Evolutionary conservation across 2,113 vertebrate genomes (phyloP), one percentile per base, ranked within the genome.

Genomic region (Sminthopsis crassicaudata): DNA sequence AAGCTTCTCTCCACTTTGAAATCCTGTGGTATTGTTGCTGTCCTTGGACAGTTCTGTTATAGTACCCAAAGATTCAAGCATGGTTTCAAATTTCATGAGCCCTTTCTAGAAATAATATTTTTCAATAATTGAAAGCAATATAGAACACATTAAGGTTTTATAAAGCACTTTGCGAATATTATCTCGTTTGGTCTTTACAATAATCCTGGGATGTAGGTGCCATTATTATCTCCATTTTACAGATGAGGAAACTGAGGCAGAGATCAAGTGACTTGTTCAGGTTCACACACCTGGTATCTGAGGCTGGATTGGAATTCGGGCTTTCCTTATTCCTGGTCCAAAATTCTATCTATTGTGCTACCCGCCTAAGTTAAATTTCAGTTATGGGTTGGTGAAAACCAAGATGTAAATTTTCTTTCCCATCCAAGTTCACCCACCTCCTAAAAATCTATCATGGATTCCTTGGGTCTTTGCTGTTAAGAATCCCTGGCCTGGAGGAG

Each of bases 181-280:
- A 84, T 84, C 36, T 84, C 36, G 8, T 84, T 22, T 84, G 67
- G 42, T 42, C 36, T 19, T 84, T 16, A 84, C n/a, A 42, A 42
- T 84, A 42, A 84, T n/a, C 16, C 19, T 84, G 67, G 36, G 16
- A 42, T 0, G 6, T 84, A 42, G n/a, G n/a, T 84, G 36, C 19
- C 42, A 14, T 36, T 67, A 36, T 42, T 42, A 22, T 84, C 1
- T 26, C n/a, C n/a, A 42, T 84, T 84, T 42, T 84, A 84, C n/a
- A 84, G 67, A 84, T 84, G n/a, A 42, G 67, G 67, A 84, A 84
- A 84, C 67, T 84, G 67, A 84, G n/a, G 67, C n/a, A 84, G n/a
- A 23, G n/a, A 19, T 84, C 7, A 84, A 84, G 36, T 22, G n/a
- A 84, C 6, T 42, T 84, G 67, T 42, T 19, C 67, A 42, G 7